phyloP scores from a whole-genome alignment of 2,888 invertebrate species.

The Conops quadrifasciatus region DNA sequence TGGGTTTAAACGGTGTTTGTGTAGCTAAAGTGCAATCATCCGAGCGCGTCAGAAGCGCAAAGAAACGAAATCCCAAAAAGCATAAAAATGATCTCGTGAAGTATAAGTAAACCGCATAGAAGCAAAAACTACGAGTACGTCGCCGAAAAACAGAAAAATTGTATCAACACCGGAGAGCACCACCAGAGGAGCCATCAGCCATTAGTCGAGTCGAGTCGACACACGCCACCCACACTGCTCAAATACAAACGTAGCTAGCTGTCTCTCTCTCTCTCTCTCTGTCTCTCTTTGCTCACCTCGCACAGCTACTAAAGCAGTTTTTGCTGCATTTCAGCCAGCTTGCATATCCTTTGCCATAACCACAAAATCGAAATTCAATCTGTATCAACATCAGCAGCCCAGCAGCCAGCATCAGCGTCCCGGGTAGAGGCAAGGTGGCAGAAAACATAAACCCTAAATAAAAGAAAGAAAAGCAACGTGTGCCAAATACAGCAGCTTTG shows the following conservation, averaged over 20 bases:
- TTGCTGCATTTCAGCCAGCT: conserved; percentile 19
- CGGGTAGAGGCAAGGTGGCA: conserved; percentile 10
- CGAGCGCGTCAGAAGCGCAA: conserved; percentile 46
- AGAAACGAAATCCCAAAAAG: conserved; percentile 24
- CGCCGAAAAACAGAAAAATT: conserved; percentile 18
- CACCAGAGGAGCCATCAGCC: not conserved
- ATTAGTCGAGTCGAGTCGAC: not conserved
- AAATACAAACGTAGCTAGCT: conserved; percentile 20
- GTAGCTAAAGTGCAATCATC: conserved; percentile 59
- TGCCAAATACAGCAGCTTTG: conserved; percentile 48
- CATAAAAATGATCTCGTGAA: conserved; percentile 37
- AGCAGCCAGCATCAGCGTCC: conserved; percentile 17
- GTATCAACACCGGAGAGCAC: not conserved
- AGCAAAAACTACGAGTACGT: conserved; percentile 28
- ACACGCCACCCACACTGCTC: not conserved
- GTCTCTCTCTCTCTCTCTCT: too few relatives aligned
- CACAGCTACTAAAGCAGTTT: conserved; percentile 28
- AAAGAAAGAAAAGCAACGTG: conserved; percentile 48
- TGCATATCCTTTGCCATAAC: conserved; percentile 28
- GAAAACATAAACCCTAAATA: conserved; percentile 10
- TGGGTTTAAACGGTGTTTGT: conserved; percentile 57
- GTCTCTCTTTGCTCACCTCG: conserved; percentile 10
- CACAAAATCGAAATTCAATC: conserved; percentile 36
- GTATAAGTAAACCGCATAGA: conserved; percentile 40
- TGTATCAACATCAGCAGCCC: conserved; percentile 29